These are phyloP conservation scores for Pseudonaja textilis DNA, from an alignment of 2,113 vertebrate species.

Conservation along the genomic window DNA sequence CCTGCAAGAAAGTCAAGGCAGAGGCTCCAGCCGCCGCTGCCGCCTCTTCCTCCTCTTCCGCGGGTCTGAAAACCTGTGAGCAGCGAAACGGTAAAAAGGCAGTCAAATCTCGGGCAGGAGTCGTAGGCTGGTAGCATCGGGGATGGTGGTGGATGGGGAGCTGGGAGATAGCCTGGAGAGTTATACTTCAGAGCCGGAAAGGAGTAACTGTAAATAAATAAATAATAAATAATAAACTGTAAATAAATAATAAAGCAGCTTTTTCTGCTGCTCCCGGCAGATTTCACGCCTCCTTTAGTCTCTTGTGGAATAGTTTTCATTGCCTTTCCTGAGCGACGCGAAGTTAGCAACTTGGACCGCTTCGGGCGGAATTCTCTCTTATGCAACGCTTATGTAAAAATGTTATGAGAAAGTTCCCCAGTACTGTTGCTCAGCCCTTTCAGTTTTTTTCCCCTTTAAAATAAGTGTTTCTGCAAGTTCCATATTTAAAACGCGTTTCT, in stretches of 20 bases:
- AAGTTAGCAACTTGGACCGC: background rate
- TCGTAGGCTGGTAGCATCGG: background rate
- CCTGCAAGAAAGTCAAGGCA: conserved; percentile 63
- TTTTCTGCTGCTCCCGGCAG: background rate
- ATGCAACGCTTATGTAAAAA: background rate
- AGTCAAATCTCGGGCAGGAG: background rate
- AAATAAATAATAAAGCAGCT: background rate
- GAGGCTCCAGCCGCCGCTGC: background rate
- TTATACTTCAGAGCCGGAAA: background rate
- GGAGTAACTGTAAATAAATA: background rate
- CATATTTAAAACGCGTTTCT: background rate
- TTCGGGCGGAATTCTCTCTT: background rate
- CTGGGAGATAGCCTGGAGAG: background rate
- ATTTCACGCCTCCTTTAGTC: background rate
- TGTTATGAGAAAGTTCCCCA: background rate
- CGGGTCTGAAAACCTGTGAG: background rate
- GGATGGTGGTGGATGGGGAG: background rate
- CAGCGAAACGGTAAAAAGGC: background rate
- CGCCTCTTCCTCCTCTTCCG: background rate
- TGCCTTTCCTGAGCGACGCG: background rate
- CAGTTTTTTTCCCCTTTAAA: background rate
- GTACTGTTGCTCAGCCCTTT: too few relatives aligned
- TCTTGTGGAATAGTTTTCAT: background rate
- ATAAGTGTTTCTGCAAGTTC: background rate
- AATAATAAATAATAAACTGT: too few relatives aligned